Evolutionary conservation across 1,140 invertebrate genomes (phyloP).

Genomic region (Monomorium pharaonis): DNA sequence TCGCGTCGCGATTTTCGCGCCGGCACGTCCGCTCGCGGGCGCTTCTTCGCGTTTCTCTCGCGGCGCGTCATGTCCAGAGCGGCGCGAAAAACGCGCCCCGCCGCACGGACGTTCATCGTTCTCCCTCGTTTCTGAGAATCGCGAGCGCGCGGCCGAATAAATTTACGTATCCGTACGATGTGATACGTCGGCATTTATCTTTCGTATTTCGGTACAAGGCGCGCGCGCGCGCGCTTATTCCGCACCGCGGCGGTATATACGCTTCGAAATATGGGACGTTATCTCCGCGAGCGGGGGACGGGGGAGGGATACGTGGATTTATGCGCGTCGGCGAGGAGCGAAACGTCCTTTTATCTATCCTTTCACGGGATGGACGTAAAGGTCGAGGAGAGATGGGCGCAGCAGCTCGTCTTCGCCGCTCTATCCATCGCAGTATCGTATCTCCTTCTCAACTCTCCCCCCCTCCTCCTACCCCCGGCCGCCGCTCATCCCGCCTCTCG

Average conservation of each 20-base stretch:
- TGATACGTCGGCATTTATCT: conserved; percentile 52
- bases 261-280: conserved; percentile 54
- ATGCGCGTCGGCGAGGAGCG: conserved; percentile 27
- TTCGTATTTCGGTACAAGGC: conserved; percentile 25
- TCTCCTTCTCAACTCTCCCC: too few relatives aligned
- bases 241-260: neutral
- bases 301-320: conserved; percentile 30
- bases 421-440: conserved; percentile 19
- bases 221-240: conserved; percentile 49
- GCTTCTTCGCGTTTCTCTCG: neutral
- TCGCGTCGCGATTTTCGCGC: neutral
- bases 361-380: conserved; percentile 39
- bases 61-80: neutral
- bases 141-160: neutral
- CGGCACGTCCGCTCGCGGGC: conserved; percentile 12
- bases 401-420: neutral
- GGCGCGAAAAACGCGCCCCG: neutral
- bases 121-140: neutral
- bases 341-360: conserved; percentile 45
- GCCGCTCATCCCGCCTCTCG: neutral
- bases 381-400: conserved; percentile 13
- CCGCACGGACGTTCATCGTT: neutral
- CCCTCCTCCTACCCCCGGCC: too few relatives aligned
- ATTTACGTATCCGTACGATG: conserved; percentile 36
- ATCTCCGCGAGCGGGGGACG: conserved; percentile 23